Conservation (phyloP, 2,888 invertebrate genomes). For the Phortica magna region DNA sequence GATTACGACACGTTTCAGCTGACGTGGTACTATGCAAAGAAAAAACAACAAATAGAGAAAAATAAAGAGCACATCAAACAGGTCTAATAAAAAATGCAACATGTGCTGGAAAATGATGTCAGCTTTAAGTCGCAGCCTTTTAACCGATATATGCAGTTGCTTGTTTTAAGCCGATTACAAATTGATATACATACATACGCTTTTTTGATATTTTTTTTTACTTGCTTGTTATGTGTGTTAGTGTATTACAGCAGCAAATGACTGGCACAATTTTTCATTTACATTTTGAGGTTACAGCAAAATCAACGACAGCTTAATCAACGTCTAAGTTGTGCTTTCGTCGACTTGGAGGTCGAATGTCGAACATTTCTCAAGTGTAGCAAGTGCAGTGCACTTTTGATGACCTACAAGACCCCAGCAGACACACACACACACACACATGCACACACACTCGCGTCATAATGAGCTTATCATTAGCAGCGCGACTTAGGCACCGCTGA, state of each 20-base stretch:
- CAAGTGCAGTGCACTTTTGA: background rate
- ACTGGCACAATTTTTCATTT: background rate
- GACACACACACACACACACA: background rate
- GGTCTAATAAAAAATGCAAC: conserved; percentile 8
- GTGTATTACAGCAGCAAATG: background rate
- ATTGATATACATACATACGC: background rate
- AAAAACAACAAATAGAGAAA: background rate
- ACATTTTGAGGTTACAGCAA: too few relatives aligned
- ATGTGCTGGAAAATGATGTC: conserved; percentile 10
- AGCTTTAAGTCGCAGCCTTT: background rate
- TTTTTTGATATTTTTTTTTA: background rate
- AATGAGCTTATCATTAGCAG: background rate
- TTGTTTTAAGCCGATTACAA: conserved; percentile 11
- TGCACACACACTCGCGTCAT: background rate
- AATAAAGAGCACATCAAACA: background rate
- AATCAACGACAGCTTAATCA: too few relatives aligned
- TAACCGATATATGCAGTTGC: background rate
- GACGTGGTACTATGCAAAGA: background rate
- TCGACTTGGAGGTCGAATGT: background rate
- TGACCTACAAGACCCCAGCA: background rate
- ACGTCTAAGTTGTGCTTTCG: too few relatives aligned
- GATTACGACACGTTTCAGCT: conserved; percentile 1
- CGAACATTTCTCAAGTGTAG: background rate
- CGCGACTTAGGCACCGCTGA: background rate
- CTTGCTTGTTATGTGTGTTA: background rate